phyloP scores from a whole-genome alignment of 2,797 vertebrate species.

The Lagothrix lagotricha region DNA sequence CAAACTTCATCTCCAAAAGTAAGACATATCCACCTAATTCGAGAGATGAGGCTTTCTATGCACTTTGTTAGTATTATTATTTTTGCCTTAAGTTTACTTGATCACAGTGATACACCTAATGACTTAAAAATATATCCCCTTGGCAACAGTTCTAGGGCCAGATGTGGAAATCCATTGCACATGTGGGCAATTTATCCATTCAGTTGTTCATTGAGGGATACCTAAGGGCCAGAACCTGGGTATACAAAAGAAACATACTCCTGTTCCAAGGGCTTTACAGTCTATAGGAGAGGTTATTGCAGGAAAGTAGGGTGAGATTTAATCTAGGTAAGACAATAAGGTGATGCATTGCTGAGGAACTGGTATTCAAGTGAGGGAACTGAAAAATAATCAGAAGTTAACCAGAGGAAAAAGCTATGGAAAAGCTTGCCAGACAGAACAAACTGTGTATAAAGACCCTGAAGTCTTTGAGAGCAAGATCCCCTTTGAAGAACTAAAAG shows the following conservation, averaged over 20 bases:
- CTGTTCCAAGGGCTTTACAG: background rate
- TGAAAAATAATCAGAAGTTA: background rate
- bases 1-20: background rate
- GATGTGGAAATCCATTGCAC: background rate
- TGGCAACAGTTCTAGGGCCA: background rate
- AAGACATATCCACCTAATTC: background rate
- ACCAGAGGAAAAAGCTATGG: background rate
- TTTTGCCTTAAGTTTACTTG: background rate
- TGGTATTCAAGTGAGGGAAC: background rate
- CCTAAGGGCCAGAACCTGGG: background rate
- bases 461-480: background rate
- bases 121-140: background rate
- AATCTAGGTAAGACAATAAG: background rate
- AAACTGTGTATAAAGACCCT: too few relatives aligned
- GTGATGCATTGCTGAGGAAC: background rate
- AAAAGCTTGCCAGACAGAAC: background rate
- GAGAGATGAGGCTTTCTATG: background rate
- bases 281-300: background rate
- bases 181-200: background rate
- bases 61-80: background rate
- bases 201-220: background rate
- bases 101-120: background rate
- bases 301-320: background rate
- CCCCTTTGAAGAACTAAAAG: background rate
- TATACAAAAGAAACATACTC: background rate